Conservation (phyloP, 2,888 invertebrate genomes). For the Orchesellides sinensis region DNA sequence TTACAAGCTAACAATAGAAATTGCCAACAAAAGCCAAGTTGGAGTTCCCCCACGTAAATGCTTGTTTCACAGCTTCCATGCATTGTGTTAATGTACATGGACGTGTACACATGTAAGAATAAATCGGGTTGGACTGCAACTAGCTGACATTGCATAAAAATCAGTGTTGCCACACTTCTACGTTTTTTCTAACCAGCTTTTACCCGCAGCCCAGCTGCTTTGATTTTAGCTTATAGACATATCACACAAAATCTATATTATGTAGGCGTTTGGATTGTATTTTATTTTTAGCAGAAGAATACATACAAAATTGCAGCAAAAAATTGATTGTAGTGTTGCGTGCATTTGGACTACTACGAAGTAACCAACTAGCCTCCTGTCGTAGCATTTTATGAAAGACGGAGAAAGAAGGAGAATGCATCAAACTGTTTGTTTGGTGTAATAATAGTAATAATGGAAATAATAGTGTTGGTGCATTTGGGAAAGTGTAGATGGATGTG, state of each 20-base stretch:
- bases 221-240: no score
- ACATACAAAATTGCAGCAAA: conserved; percentile 10
- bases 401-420: not conserved
- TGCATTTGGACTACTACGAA: conserved; percentile 37
- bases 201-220: no score
- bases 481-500: not conserved
- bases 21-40: not conserved
- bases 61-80: no score
- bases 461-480: not conserved
- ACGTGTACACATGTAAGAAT: not conserved
- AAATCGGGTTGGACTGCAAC: not conserved
- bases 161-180: not conserved
- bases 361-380: not conserved
- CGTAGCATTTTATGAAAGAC: not conserved
- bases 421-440: not conserved
- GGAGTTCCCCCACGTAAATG: not conserved
- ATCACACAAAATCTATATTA: no score
- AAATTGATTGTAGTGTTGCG: conserved; percentile 61
- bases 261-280: no score
- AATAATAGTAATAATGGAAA: conserved; percentile 23
- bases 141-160: conserved; percentile 43
- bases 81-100: not conserved
- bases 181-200: conserved; percentile 3
- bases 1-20: no score
- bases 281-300: not conserved